These are phyloP conservation scores for Bubalus kerabau DNA, from an alignment of 2,113 vertebrate genomes.

Conservation along the genomic window DNA sequence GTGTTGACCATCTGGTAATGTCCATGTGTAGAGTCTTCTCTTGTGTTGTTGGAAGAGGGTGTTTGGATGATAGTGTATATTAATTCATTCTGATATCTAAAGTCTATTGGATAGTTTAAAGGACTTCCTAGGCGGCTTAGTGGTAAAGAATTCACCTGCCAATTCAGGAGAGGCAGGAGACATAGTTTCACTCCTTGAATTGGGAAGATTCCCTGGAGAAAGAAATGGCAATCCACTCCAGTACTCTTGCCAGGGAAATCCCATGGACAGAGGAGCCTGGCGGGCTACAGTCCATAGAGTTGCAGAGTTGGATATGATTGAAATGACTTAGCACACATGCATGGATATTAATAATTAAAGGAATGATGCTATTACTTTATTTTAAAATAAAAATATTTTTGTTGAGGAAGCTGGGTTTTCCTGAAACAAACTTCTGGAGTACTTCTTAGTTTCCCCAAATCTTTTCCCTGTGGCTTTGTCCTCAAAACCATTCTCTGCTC, in stretches of 20 bases:
- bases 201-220: background rate
- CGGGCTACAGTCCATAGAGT: background rate
- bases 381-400: background rate
- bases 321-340: background rate
- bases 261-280: background rate
- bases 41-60: too few species aligned
- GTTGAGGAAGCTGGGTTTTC: fast-evolving
- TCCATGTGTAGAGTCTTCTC: too few species aligned
- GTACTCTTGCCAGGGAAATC: background rate
- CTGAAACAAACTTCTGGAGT: background rate
- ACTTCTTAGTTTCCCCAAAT: background rate
- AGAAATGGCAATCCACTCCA: background rate
- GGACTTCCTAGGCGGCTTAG: background rate
- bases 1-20: too few species aligned
- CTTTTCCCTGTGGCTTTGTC: background rate
- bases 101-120: background rate
- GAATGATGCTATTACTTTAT: background rate
- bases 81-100: background rate
- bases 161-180: background rate
- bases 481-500: background rate
- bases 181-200: background rate
- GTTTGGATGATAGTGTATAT: background rate
- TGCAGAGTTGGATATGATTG: background rate
- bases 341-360: background rate
- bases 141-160: background rate